Conservation (phyloP, 2,113 vertebrate genomes). For the Leucoraja erinaceus region DNA sequence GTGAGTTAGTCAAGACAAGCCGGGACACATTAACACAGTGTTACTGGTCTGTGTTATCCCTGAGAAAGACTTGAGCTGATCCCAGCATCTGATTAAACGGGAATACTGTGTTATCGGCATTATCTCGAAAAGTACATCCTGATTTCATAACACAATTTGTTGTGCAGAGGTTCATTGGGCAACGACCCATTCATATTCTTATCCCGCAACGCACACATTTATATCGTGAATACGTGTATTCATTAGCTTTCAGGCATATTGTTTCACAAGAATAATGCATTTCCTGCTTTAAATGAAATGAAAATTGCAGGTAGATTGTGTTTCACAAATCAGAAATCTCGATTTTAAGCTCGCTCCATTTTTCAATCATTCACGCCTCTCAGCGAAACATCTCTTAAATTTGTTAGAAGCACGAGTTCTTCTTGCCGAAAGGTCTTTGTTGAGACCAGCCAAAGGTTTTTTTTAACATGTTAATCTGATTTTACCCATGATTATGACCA, state of each 20-base stretch:
- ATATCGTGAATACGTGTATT: neutral
- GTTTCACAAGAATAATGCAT: slow-evolving; percentile 29
- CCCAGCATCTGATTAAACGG: slow-evolving; percentile 9
- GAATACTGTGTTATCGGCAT: slow-evolving; percentile 10
- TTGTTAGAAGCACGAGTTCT: neutral
- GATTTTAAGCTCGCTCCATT: no score
- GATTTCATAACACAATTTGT: neutral
- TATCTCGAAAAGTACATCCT: slow-evolving; percentile 17
- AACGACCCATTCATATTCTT: slow-evolving; percentile 4
- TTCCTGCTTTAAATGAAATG: slow-evolving; percentile 5
- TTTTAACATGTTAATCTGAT: slow-evolving; percentile 18
- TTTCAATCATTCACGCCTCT: neutral
- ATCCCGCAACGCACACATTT: neutral
- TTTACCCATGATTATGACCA: neutral
- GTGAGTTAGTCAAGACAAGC: neutral
- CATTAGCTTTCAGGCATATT: slow-evolving; percentile 7
- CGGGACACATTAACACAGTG: slow-evolving; percentile 2
- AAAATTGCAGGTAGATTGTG: slow-evolving; percentile 9
- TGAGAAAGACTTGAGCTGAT: slow-evolving; percentile 32
- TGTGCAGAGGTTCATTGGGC: neutral
- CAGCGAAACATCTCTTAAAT: neutral
- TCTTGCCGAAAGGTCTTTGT: neutral
- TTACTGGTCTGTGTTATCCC: slow-evolving; percentile 31
- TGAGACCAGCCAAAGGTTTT: neutral
- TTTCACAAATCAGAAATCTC: neutral